These are phyloP conservation scores for Phasianus colchicus DNA, from an alignment of 2,113 vertebrate genomes.

Conservation along the genomic window DNA sequence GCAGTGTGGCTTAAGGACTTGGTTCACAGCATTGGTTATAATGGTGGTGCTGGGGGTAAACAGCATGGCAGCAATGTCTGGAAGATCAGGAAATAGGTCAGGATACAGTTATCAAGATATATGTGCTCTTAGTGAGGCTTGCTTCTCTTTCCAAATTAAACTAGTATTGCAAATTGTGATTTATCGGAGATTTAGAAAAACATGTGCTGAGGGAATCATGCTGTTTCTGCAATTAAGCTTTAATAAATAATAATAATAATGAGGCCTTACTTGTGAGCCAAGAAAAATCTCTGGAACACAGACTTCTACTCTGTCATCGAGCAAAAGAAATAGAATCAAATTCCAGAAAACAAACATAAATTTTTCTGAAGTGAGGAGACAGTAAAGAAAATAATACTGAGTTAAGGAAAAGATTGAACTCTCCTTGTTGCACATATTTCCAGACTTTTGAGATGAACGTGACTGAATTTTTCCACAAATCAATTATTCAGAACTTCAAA, in stretches of 20 bases:
- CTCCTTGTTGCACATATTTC: neutral
- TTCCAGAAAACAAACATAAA: slow-evolving; percentile 9
- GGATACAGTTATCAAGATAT: slow-evolving; percentile 56
- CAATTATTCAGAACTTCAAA: neutral
- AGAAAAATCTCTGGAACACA: slow-evolving; percentile 1
- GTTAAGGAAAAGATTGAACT: neutral
- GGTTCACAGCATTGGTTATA: neutral
- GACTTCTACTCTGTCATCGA: neutral
- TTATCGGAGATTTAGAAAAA: slow-evolving; percentile 22
- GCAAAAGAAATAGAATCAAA: neutral
- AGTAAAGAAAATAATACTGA: neutral
- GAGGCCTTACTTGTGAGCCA: slow-evolving; percentile 27
- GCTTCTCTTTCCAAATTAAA: slow-evolving; percentile 7
- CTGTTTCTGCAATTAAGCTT: slow-evolving; percentile 43
- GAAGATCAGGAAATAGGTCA: slow-evolving; percentile 29
- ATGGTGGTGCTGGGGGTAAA: neutral
- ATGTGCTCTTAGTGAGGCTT: neutral
- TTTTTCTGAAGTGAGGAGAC: neutral
- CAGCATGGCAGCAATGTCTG: neutral
- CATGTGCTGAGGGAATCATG: neutral
- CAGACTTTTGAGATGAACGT: neutral
- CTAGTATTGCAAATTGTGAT: neutral
- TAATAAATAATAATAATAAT: slow-evolving; percentile 50
- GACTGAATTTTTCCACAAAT: neutral
- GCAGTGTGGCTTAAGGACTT: neutral